Evolutionary conservation across 1,140 invertebrate species (phyloP).

Genomic region (Arion vulgaris): DNA sequence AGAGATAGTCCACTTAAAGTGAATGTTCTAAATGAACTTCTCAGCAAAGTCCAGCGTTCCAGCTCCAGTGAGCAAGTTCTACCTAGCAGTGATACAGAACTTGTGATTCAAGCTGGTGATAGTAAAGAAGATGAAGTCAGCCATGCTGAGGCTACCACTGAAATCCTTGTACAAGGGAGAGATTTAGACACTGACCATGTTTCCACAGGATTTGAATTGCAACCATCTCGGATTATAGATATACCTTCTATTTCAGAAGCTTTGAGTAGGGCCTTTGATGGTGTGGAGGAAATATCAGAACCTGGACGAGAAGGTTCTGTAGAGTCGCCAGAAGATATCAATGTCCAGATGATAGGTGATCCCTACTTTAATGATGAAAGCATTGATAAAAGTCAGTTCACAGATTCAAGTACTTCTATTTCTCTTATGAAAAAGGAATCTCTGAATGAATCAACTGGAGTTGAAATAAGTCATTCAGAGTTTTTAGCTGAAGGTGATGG

Average conservation of each 20-base stretch:
- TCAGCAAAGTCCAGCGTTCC: constrained; percentile 9
- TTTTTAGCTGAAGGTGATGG: neutral
- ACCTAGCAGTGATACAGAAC: neutral
- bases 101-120: neutral
- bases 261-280: constrained; percentile 1
- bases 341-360: neutral
- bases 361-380: neutral
- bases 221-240: neutral
- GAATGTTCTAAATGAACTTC: constrained; percentile 11
- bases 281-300: neutral
- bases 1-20: neutral
- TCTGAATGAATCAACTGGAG: neutral
- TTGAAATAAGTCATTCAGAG: constrained; percentile 6
- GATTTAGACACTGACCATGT: neutral
- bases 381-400: neutral
- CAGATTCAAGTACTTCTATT: neutral
- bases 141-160: neutral
- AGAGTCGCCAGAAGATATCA: neutral
- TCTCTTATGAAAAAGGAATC: constrained; percentile 11
- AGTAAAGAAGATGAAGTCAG: neutral
- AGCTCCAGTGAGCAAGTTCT: neutral
- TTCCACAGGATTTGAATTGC: neutral
- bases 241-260: neutral
- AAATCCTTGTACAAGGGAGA: neutral
- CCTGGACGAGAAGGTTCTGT: neutral